Evolutionary conservation across 1,140 invertebrate genomes (phyloP).

Genomic region (Lepidurus apus): DNA sequence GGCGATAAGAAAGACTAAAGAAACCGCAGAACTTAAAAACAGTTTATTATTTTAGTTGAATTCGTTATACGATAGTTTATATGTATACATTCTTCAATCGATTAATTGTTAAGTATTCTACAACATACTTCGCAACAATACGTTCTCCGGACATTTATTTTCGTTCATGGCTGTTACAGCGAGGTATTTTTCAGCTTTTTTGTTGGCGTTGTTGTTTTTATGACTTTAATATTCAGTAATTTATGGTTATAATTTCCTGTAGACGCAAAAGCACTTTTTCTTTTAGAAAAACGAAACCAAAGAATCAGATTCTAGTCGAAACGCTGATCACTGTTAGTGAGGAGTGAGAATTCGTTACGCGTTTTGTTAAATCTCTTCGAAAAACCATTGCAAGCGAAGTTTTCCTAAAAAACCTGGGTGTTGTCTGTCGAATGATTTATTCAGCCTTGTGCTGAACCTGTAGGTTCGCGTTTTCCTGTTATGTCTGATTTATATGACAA

Average conservation of each 20-base stretch:
- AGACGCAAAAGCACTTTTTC: neutral
- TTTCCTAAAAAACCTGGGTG: conserved; percentile 7
- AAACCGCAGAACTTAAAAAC: conserved; percentile 12
- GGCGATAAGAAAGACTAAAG: conserved; percentile 71
- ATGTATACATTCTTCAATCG: conserved; percentile 1
- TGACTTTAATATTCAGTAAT: neutral
- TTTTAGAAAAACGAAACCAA: neutral
- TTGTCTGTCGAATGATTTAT: conserved; percentile 13
- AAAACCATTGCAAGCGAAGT: neutral
- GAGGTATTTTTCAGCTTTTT: neutral
- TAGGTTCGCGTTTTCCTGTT: conserved; percentile 10
- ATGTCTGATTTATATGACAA: conserved; percentile 15
- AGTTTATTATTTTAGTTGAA: neutral
- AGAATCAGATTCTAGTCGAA: neutral
- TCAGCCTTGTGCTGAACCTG: conserved; percentile 10
- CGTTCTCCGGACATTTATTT: neutral
- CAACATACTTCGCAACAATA: neutral
- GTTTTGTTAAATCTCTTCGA: neutral
- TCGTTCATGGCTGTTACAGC: neutral
- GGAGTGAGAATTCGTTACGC: neutral
- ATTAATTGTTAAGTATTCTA: conserved; percentile 2
- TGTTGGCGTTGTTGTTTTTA: neutral
- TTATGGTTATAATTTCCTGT: neutral
- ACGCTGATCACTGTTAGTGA: neutral
- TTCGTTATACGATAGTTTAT: neutral